Percentiles rank a stretch among this genome's conserved stretches.
Evolutionary conservation across 53 echinoderm and acorn worm species (phyloP).

Genomic region (Holothuria scabra): DNA sequence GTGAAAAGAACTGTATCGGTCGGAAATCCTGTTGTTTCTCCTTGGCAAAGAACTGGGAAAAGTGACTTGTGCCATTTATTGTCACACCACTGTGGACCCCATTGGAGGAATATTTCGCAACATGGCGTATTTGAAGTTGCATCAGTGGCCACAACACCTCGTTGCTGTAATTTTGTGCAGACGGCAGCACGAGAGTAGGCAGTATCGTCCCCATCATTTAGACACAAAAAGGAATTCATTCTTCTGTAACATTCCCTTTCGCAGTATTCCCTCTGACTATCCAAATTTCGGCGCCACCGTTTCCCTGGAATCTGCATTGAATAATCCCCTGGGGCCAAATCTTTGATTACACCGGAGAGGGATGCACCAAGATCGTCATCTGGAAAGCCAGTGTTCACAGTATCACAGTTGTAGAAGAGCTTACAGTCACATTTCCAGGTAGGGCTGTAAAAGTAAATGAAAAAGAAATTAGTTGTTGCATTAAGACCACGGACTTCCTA

Average conservation of each 20-base stretch:
- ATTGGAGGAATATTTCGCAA: slow-evolving; percentile 26
- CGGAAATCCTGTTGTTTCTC: no score
- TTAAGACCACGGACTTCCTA: no score
- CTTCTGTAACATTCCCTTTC: not conserved
- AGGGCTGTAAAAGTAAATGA: not conserved
- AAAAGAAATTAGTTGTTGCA: not conserved
- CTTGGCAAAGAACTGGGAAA: no score
- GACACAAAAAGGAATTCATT: slow-evolving; percentile 29
- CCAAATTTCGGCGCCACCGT: not conserved
- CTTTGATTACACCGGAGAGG: not conserved
- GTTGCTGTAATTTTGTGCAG: not conserved
- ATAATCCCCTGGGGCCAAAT: slow-evolving; percentile 10
- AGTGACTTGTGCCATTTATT: slow-evolving; percentile 3
- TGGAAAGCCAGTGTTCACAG: not conserved
- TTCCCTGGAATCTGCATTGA: slow-evolving; percentile 8
- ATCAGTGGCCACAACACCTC: no score
- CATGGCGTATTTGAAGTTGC: not conserved
- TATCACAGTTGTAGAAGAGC: not conserved
- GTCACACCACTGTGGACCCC: slow-evolving; percentile 4
- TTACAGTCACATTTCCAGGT: slow-evolving; percentile 38
- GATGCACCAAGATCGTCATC: not conserved
- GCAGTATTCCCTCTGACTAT: slow-evolving; percentile 2
- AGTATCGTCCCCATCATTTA: not conserved
- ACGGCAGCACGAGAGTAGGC: slow-evolving; percentile 7
- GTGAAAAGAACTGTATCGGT: no score